Evolutionary conservation across 2,888 invertebrate species (phyloP).

Genomic region (Watsonalla cultraria): DNA sequence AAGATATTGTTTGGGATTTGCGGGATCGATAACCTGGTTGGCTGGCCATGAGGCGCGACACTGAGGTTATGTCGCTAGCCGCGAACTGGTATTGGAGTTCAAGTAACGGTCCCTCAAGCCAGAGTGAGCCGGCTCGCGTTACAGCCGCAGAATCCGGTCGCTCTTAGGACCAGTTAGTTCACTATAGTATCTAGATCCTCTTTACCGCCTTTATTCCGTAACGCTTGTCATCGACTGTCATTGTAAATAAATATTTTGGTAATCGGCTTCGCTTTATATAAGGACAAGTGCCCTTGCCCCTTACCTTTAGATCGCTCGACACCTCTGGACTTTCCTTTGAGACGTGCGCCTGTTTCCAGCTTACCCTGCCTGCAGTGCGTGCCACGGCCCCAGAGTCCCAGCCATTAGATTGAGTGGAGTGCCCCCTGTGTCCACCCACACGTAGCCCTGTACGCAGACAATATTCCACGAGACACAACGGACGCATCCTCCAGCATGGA

Average conservation of each 20-base stretch:
- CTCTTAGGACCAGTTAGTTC: slow-evolving; percentile 66
- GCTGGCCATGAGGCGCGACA: slow-evolving; percentile 75
- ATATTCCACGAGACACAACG: slow-evolving; percentile 76
- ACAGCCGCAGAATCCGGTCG: slow-evolving; percentile 71
- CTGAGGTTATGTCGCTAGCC: slow-evolving; percentile 75
- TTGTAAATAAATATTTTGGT: slow-evolving; percentile 69
- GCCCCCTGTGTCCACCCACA: slow-evolving; percentile 76
- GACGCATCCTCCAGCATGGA: slow-evolving; percentile 81
- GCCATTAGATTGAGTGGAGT: slow-evolving; percentile 80
- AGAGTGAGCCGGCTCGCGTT: slow-evolving; percentile 59
- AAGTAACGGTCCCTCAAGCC: slow-evolving; percentile 72
- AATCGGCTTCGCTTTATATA: slow-evolving; percentile 67
- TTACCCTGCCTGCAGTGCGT: slow-evolving; percentile 80
- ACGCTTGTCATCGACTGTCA: slow-evolving; percentile 63
- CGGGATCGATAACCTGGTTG: slow-evolving; percentile 77
- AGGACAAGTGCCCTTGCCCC: slow-evolving; percentile 57
- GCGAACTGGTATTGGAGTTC: slow-evolving; percentile 72
- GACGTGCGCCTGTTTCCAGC: slow-evolving; percentile 79
- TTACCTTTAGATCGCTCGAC: slow-evolving; percentile 70
- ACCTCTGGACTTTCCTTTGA: slow-evolving; percentile 73
- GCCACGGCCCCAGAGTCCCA: slow-evolving; percentile 78
- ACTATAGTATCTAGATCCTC: slow-evolving; percentile 69
- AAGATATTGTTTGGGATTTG: slow-evolving; percentile 71
- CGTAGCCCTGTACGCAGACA: slow-evolving; percentile 76
- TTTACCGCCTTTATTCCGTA: slow-evolving; percentile 72